Evolutionary conservation across 2,888 invertebrate species (phyloP).

Genomic region (Cantharis flavilabris): DNA sequence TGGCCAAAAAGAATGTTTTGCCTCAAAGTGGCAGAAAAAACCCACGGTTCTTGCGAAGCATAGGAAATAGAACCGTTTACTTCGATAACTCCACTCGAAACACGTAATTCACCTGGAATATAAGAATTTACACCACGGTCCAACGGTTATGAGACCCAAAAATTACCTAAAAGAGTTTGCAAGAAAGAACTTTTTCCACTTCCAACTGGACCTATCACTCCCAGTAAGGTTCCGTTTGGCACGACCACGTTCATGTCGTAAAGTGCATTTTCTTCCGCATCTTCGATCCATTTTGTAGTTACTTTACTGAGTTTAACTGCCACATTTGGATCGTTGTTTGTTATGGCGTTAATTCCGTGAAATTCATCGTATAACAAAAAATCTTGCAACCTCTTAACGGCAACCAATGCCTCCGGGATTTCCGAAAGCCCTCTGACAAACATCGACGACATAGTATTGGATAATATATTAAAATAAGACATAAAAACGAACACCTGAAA

Average conservation of each 20-base stretch:
- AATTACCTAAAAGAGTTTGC: constrained; percentile 76
- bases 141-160: neutral
- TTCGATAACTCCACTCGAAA: constrained; percentile 64
- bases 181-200: constrained; percentile 70
- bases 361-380: constrained; percentile 53
- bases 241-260: constrained; percentile 45
- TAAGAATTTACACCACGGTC: neutral
- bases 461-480: constrained; percentile 60
- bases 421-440: constrained; percentile 59
- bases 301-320: constrained; percentile 44
- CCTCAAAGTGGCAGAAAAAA: constrained; percentile 75
- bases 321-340: constrained; percentile 39
- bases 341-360: constrained; percentile 25
- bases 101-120: constrained; percentile 63
- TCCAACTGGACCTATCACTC: constrained; percentile 62
- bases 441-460: constrained; percentile 63
- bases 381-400: constrained; percentile 53
- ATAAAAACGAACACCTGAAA: constrained; percentile 60
- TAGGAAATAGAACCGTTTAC: constrained; percentile 73
- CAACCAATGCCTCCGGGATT: constrained; percentile 56
- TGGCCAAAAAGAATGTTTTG: constrained; percentile 88
- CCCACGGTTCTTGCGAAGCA: constrained; percentile 86
- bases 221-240: constrained; percentile 55
- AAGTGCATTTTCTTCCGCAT: constrained; percentile 45
- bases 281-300: constrained; percentile 50